Base-by-base conservation (phyloP, 2,797 vertebrate genomes). In the Luscinia luscinia region DNA sequence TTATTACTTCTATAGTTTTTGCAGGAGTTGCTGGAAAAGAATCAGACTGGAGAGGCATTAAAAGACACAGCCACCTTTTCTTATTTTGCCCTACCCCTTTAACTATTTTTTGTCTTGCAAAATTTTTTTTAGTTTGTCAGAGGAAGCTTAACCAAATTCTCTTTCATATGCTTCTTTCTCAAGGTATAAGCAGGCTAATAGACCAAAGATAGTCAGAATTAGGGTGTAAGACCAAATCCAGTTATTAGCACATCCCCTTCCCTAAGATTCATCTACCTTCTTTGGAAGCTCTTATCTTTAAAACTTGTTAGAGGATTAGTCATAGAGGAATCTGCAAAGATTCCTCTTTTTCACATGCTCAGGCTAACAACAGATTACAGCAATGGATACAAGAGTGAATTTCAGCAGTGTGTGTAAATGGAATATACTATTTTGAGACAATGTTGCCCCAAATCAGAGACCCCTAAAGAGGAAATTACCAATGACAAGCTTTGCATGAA, bases 1-100 rank as follows among this genome's bases (percentile, higher is more conserved):
- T 91, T 95, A 97, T 67, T 34, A 90, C 22, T 92, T 90, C 41
- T 76, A 72, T 86, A 92, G 74, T 90, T 97, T 97, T 61, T 96
- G 55, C 74, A 97, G 95, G 89, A 91, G 58, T 38, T 88, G 28
- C 68, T 95, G 78, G 85, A 94, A 93, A 45, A 93, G 36, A 96
- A 87, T 80, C 79, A 73, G 59, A 58, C 61, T 95, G 79, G 24
- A 58, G 28, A 75, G 20, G 69, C 3, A 30, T 11, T 54, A 45
- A 58, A 87, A 80, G 8, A n/a, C 17, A 84, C 15, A 58, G 45
- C 1, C 43, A 51, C 38, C 7, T 76, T 72, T 78, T 83, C 49
- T 49, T 70, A 34, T 66, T 89, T 52, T 52, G n/a, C 8, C 55
- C 51, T 23, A 52, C 1, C 3, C 3, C 32, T 83, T 76, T 32